Conservation (phyloP, 2,113 vertebrate species). For the Larimichthys polyactis region DNA sequence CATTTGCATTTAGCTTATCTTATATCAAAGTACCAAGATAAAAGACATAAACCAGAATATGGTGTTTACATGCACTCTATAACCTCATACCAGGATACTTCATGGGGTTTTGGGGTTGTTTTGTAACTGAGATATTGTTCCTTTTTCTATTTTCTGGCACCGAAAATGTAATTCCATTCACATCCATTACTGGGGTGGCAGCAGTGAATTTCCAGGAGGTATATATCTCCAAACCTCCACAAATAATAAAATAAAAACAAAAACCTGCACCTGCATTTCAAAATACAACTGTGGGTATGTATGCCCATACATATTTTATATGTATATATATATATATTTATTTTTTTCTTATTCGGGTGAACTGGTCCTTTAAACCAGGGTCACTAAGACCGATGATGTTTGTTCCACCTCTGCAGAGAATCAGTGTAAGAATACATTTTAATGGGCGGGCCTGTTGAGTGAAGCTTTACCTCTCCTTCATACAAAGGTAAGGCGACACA, state of each 20-base stretch:
- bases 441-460: background rate
- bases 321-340: no score
- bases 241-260: background rate
- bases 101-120: background rate
- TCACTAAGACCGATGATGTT: background rate
- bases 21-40: background rate
- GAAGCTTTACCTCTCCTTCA: background rate
- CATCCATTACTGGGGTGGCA: background rate
- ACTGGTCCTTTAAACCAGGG: background rate
- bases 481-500: background rate
- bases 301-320: background rate
- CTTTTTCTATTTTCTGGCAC: background rate
- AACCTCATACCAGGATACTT: background rate
- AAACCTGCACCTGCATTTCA: background rate
- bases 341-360: background rate
- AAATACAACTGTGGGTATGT: background rate
- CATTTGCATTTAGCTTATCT: background rate
- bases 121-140: background rate
- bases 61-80: background rate
- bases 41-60: background rate
- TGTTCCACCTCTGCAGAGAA: constrained; percentile 1
- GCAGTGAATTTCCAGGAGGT: background rate
- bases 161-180: background rate
- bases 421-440: constrained; percentile 25
- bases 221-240: background rate